Evolutionary conservation across 2,113 vertebrate genomes (phyloP).

Genomic region (Chinchilla lanigera): DNA sequence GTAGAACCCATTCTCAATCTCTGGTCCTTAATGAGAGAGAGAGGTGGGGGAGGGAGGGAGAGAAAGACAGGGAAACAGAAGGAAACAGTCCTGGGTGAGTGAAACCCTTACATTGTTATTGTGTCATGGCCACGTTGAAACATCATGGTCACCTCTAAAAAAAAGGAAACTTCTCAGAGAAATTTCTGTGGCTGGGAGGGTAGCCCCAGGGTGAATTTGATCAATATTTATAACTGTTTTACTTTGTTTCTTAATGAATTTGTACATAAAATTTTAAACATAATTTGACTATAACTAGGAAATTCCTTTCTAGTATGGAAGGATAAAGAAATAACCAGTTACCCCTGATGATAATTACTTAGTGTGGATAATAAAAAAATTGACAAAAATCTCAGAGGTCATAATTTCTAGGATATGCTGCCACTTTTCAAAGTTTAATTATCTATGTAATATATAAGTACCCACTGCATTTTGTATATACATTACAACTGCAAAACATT

Average conservation of each 20-base stretch:
- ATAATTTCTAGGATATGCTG: neutral
- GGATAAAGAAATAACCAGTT: neutral
- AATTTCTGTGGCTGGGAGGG: neutral
- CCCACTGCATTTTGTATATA: neutral
- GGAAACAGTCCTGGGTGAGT: neutral
- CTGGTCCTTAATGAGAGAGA: neutral
- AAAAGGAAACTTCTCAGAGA: neutral
- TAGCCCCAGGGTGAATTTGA: neutral
- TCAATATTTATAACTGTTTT: neutral
- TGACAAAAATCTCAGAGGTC: neutral
- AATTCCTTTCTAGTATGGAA: neutral
- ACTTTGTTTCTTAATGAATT: neutral
- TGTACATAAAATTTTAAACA: slow-evolving; percentile 18
- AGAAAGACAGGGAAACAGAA: neutral
- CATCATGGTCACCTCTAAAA: neutral
- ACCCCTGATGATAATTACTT: neutral
- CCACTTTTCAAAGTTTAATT: slow-evolving; percentile 4
- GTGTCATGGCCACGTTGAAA: neutral
- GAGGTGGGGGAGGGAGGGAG: neutral
- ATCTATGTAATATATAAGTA: slow-evolving; percentile 53
- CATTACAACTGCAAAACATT: neutral
- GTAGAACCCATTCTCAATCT: neutral
- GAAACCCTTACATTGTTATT: neutral
- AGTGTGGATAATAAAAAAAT: neutral
- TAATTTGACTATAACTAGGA: neutral